Conservation (phyloP, 2,797 vertebrate species). For the Margarornis squamiger region DNA sequence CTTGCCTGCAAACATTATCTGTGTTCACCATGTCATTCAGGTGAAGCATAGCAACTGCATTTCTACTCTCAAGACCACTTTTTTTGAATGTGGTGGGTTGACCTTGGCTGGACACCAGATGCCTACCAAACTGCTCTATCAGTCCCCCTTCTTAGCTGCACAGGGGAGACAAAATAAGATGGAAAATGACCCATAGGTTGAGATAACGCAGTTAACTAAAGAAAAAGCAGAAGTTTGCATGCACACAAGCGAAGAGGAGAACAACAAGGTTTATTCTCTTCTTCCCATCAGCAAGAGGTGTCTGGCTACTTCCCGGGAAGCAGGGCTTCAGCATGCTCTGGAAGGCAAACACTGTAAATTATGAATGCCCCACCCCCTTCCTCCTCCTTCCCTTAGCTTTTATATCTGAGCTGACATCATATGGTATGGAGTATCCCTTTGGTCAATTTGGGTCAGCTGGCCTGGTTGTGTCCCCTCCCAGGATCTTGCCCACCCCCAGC, state of each 20-base stretch:
- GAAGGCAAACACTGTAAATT: neutral
- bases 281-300: neutral
- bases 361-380: neutral
- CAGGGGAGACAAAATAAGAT: neutral
- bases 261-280: neutral
- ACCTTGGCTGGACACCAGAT: neutral
- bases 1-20: neutral
- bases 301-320: neutral
- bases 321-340: neutral
- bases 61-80: neutral
- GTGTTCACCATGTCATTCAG: neutral
- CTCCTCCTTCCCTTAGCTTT: neutral
- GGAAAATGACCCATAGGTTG: neutral
- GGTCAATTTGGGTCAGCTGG: neutral
- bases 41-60: neutral
- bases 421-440: neutral
- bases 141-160: neutral
- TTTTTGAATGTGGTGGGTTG: neutral
- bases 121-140: neutral
- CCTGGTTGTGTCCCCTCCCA: neutral
- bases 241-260: neutral
- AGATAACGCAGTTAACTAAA: neutral
- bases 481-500: neutral
- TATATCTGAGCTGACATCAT: neutral
- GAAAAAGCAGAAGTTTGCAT: neutral